Evolutionary conservation across 2,888 invertebrate genomes (phyloP), one percentile per base, ranked within the genome.

Genomic region (Sarcophaga variegata): DNA sequence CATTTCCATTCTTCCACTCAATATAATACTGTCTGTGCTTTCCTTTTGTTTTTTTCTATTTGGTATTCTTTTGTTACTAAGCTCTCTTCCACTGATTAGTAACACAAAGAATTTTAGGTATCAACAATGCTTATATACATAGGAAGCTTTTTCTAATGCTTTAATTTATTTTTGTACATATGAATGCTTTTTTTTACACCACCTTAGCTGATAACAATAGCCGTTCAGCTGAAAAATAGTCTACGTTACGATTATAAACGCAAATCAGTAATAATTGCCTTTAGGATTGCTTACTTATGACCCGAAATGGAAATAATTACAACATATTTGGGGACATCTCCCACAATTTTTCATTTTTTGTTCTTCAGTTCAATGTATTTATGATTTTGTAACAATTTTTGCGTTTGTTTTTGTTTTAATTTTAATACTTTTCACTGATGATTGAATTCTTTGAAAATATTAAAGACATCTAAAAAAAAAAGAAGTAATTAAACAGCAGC

Each of bases 281-380:
- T 90, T 88, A 88, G 90, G 90, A 91, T 83, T 89, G 89, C 91
- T 81, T 88, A 54, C 54, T 54, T 14, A 54, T 72, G 71, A 72
- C 71, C 88, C 89, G 90, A 90, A 91, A 91, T 91, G 92, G 92
- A 93, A 92, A 92, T 93, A 92, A 92, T 93, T 93, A 93, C 93
- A 93, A 93, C 91, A 93, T 91, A 91, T 92, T 91, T 93, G 93
- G 93, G 93, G 90, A 90, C 93, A 92, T 93, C 92, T 93, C 93
- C 89, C 86, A 90, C 87, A 91, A 91, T 92, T 91, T 92, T 92
- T 88, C 81, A 81, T 70, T 87, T 87, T 87, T 81, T 79, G 49
- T 79, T 88, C 37, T 85, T 88, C n/a, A 85, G 74, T 88, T 84
- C 3, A 74, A 86, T 70, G 20, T 86, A 87, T 79, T 88, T 88